Evolutionary conservation across 2,113 vertebrate species (phyloP).

Genomic region (Corynorhinus townsendii): DNA sequence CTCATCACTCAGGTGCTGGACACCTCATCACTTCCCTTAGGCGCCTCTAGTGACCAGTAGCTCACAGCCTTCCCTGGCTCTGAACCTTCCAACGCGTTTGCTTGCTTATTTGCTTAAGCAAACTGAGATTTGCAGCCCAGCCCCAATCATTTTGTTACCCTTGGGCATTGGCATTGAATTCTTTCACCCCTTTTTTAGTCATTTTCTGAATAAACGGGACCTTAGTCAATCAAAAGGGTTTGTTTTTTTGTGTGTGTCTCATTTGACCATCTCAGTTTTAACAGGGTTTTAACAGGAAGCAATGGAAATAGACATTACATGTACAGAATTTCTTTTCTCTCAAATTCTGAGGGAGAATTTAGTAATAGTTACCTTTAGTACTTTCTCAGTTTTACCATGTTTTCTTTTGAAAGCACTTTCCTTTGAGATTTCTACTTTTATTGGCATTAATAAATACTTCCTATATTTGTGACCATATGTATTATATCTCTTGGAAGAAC

Average conservation of each 20-base stretch:
- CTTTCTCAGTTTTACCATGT: not conserved
- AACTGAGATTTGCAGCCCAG: not conserved
- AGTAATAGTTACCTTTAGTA: not conserved
- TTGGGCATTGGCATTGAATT: not conserved
- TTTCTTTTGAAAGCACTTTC: slow-evolving; percentile 27
- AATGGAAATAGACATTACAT: not conserved
- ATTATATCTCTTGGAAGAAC: not conserved
- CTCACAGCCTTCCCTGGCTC: not conserved
- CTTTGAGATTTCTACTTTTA: not conserved
- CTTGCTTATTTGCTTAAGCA: not conserved
- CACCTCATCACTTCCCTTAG: not conserved
- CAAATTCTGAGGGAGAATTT: not conserved
- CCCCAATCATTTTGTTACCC: not conserved
- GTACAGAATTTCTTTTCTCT: not conserved
- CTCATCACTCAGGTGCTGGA: not conserved
- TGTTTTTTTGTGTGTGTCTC: not conserved
- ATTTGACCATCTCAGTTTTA: not conserved
- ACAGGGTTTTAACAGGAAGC: not conserved
- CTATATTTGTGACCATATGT: not conserved
- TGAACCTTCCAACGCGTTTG: not conserved
- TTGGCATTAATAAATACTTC: slow-evolving; percentile 6
- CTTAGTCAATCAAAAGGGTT: not conserved
- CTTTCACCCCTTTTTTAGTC: not conserved
- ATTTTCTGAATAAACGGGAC: not conserved
- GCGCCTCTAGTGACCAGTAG: not conserved